Conservation (phyloP, 2,888 invertebrate species). For the Heliconius erato region DNA sequence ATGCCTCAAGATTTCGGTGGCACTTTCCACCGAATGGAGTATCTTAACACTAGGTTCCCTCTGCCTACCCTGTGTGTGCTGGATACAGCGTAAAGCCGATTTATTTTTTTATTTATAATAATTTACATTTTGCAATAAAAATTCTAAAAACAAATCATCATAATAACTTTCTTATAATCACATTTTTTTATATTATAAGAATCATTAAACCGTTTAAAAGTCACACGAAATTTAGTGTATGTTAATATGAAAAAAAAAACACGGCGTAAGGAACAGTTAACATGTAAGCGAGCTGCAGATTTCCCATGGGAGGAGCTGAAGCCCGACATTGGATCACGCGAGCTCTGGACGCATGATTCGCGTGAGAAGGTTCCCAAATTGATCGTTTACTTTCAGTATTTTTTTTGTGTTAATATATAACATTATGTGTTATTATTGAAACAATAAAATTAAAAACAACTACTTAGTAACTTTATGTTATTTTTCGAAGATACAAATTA, state of each 20-base stretch:
- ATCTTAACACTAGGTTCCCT: too few species aligned
- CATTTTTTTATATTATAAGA: background rate
- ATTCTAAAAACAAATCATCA: too few species aligned
- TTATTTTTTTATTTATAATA: too few species aligned
- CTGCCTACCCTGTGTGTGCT: too few species aligned
- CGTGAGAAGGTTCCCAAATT: constrained; percentile 54
- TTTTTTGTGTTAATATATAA: background rate
- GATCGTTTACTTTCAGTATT: constrained; percentile 24
- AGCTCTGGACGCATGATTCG: constrained; percentile 59
- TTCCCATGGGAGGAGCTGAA: constrained; percentile 72
- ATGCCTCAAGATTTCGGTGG: too few species aligned
- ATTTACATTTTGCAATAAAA: too few species aligned
- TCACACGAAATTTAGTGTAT: constrained; percentile 21
- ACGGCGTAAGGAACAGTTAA: constrained; percentile 10
- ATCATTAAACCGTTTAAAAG: background rate
- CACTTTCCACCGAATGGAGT: too few species aligned
- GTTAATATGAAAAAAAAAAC: constrained; percentile 23
- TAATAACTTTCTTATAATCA: background rate
- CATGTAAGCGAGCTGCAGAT: constrained; percentile 41
- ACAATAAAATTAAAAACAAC: background rate
- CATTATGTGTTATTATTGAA: background rate
- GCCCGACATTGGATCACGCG: constrained; percentile 71
- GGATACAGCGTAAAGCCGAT: too few species aligned
- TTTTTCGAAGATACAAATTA: background rate
- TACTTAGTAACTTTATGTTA: background rate